Evolutionary conservation across 53 echinoderm and acorn worm species (phyloP).

Genomic region (Zoroaster sp.): DNA sequence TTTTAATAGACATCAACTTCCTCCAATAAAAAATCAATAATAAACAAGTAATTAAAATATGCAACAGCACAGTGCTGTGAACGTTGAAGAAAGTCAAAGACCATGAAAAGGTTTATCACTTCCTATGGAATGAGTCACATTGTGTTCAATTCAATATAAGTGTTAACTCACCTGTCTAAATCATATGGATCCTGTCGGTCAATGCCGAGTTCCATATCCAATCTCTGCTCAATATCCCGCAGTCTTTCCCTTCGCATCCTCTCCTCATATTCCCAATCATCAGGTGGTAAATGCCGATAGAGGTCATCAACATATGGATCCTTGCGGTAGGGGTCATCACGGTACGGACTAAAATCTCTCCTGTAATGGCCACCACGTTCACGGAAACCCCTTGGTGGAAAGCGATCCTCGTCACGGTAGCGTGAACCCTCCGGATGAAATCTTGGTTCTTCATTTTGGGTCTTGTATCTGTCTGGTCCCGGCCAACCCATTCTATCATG

Average conservation of each 20-base stretch:
- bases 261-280: slow-evolving; percentile 6
- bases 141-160: no score
- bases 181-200: neutral
- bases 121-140: no score
- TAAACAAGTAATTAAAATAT: no score
- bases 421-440: neutral
- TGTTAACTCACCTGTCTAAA: neutral
- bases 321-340: slow-evolving; percentile 11
- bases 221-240: slow-evolving; percentile 25
- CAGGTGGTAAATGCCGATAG: neutral
- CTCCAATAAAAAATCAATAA: no score
- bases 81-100: no score
- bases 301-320: slow-evolving; percentile 13
- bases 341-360: neutral
- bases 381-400: neutral
- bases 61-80: no score
- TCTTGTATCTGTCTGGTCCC: neutral
- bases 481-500: slow-evolving; percentile 7
- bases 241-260: slow-evolving; percentile 1
- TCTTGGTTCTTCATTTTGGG: neutral
- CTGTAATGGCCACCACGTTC: neutral
- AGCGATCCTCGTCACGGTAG: slow-evolving; percentile 12
- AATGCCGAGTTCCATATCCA: slow-evolving; percentile 49
- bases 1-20: no score
- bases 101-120: no score